Base-by-base conservation (phyloP, 1,140 invertebrate genomes). In the Heliothis virescens region DNA sequence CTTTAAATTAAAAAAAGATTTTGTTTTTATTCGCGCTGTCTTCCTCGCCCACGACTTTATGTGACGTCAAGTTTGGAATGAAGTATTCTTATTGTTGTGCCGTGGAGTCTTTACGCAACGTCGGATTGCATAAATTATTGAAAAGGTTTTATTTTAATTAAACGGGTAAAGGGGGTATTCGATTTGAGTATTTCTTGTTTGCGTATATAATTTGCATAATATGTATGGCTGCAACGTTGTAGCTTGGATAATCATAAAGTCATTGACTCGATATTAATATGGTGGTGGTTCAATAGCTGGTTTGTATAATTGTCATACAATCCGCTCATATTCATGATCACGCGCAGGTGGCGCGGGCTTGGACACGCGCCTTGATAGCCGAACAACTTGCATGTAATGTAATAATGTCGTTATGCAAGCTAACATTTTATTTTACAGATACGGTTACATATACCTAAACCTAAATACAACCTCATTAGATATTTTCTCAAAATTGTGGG, bases 31-130 rank as follows among this genome's bases (percentile, higher is more conserved):
- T 88, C 81, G 71, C 82, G 79, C 84, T 85, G 88, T 91, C 87
- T 85, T 85, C 83, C 82, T 93, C 87, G 90, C 89, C 90, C 90
- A 90, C 90, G 85, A 92, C 86, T 94, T 94, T 93, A 93, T 94
- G 93, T 92, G 92, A 94, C 91, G 88, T 92, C 90, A 90, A 91
- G 87, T 91, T 92, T 80, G 90, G 90, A 92, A 91, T 89, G 89
- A 91, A 85, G 89, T 91, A 91, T 93, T 91, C 90, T 92, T 93
- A 92, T 93, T 94, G 90, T 92, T 88, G 82, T 80, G 80, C 75
- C 80, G 83, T 82, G 85, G 85, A 83, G 81, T 83, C 83, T 94
- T 91, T 91, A 89, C 86, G 88, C 87, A 89, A 91, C 85, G 82
- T 87, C 90, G 90, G 86, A 89, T 93, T 91, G 90, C 88, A 90